Base-by-base conservation (phyloP, 2,888 invertebrate genomes). In the Smittia sp. region DNA sequence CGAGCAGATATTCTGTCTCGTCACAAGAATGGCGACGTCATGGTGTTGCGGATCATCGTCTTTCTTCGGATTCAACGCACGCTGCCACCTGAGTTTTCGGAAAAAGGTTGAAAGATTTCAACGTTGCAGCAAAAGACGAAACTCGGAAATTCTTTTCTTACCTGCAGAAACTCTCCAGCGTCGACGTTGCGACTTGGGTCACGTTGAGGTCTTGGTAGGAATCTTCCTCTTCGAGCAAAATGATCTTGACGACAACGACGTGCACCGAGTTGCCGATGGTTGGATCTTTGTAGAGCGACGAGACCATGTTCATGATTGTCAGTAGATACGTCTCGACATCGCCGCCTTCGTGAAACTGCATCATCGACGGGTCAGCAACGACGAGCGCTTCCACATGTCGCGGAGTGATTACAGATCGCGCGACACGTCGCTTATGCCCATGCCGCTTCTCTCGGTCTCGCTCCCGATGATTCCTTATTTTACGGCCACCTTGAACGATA, bases 291-390 rank as follows among this genome's bases (percentile, higher is more conserved):
- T 92, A 93, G n/a, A 93, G 82, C 1, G 90, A 87, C 4, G 92
- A 91, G 25, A 90, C 95, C 92, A 95, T 94, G 81, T 95, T 96
- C 93, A 95, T 94, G 76, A 96, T 91, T 70, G 94, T 94, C 72
- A 96, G 85, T 27, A 96, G 87, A 82, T 96, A 95, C 6, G 89
- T 92, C 80, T 93, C 90, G 76, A 94, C 86, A 79, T 92, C 91
- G 77, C 90, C 89, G 78, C 90, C 87, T 77, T 87, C 85, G 83
- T 96, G 94, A 80, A 93, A 94, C 72, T 91, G 89, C 77, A 91
- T 89, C 94, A 95, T 94, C 76, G 90, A 89, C 74, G 88, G 86
- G 84, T 96, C 95, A 41, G 94, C 94, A 70, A 95, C 95, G 72
- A 96, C 86, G 74, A 95, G 84, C 0, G 93, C 90, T 83, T 95